Evolutionary conservation across 2,113 vertebrate genomes (phyloP), one percentile per base, ranked within the genome.

Genomic region (Carettochelys insculpta): DNA sequence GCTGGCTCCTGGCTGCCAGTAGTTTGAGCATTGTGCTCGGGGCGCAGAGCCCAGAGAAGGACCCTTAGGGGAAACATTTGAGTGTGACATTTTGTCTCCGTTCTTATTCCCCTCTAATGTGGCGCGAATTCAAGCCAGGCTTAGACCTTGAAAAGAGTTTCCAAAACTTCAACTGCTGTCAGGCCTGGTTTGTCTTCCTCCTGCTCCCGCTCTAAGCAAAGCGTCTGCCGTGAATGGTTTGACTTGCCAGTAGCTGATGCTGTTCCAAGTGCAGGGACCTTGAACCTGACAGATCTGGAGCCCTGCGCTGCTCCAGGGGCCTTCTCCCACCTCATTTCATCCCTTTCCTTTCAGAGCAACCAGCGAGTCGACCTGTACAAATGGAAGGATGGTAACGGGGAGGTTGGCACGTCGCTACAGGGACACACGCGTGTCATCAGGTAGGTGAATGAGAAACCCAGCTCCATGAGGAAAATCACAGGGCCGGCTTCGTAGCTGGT

Each of bases 371-470:
- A 99, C 90, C 97, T 99, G 78, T 99, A 99, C 85, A 98, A 98
- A 12, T 99, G 99, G 99, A 98, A 98, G 89, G 98, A 99, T 27
- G 99, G 98, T 22, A 97, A 95, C 22, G 99, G 99, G 50, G 98
- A 99, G 78, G 98, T 99, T 29, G 98, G 98, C 95, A 98, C 99
- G 1, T 99, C 99, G 4, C 96, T 99, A 86, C 99, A 99, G 91
- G 99, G 99, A 52, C 99, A 99, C 96, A 99, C 99, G 1, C 98
- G 99, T 2, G 99, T 99, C 41, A 99, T 99, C 98, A 99, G 99
- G 99, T 99, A 97, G 88, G 79, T 48, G 38, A 47, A 34, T 85
- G 75, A 88, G 77, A 75, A 94, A 2, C 8, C 45, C 14, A 48
- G 31, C 0, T 43, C 73, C 71, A 47, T 29, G 20, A 82, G 47